phyloP scores from a whole-genome alignment of 2,797 vertebrate genomes.

The Meda fulgida region DNA sequence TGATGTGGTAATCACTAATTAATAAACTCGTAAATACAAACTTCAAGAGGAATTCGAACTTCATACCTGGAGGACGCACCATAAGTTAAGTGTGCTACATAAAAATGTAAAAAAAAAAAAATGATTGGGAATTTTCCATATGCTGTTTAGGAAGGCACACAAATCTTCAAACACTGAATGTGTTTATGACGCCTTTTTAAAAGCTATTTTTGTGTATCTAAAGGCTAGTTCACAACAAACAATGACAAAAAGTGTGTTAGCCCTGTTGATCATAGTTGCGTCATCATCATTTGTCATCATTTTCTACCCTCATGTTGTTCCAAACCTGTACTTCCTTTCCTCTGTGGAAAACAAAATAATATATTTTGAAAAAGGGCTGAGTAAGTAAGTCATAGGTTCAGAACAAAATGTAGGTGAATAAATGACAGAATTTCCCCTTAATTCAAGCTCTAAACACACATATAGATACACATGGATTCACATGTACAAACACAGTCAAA shows the following conservation, averaged over 20 bases:
- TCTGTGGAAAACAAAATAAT: not conserved
- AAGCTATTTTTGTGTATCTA: not conserved
- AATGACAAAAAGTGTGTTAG: not conserved
- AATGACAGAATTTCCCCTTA: not conserved
- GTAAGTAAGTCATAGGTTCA: not conserved
- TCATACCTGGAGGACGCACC: not conserved
- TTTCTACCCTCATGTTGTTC: not conserved
- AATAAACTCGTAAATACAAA: no score
- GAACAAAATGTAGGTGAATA: not conserved
- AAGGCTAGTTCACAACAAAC: not conserved
- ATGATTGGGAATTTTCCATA: not conserved
- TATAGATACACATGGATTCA: not conserved
- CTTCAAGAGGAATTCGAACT: not conserved
- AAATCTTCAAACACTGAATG: not conserved
- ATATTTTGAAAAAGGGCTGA: not conserved
- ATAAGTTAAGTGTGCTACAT: not conserved
- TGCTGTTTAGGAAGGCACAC: not conserved
- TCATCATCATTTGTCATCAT: not conserved
- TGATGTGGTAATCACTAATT: not conserved
- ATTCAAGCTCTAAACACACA: not conserved
- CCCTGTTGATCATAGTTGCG: not conserved
- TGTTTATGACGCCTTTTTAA: not conserved
- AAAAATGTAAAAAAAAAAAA: no score
- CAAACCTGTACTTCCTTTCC: not conserved
- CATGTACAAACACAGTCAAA: conserved; percentile 24